Conservation (phyloP, 2,113 vertebrate genomes). For the Scomber japonicus region DNA sequence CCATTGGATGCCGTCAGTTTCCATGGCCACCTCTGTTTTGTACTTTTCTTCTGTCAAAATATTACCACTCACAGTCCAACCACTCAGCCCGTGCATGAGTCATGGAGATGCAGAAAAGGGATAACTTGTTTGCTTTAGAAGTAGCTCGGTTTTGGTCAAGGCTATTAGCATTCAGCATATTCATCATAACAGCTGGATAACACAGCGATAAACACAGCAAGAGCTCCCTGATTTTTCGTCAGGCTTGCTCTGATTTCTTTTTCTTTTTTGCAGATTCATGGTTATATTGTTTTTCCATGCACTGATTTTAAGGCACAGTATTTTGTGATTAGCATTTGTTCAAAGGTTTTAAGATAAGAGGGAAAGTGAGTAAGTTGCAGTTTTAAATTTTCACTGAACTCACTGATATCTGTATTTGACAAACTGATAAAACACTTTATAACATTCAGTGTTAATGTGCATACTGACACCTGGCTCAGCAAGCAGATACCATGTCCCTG, state of each 20-base stretch:
- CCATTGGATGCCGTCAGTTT: constrained; percentile 67
- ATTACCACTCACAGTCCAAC: constrained; percentile 49
- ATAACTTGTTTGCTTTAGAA: constrained; percentile 46
- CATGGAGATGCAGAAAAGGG: constrained; percentile 47
- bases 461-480: constrained; percentile 9
- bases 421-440: no score
- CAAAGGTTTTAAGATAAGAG: background rate
- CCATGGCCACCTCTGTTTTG: constrained; percentile 78
- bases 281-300: background rate
- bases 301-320: background rate
- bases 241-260: background rate
- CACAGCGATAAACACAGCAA: constrained; percentile 10
- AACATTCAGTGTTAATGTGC: background rate
- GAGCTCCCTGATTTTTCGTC: background rate
- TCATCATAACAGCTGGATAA: constrained; percentile 39
- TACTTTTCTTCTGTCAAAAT: constrained; percentile 67
- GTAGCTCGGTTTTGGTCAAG: constrained; percentile 26
- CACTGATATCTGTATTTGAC: no score
- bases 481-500: background rate
- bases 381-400: background rate
- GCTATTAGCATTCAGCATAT: background rate
- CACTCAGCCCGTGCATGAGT: constrained; percentile 55
- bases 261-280: background rate
- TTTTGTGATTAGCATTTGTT: background rate
- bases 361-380: background rate